Conservation (phyloP, 2,797 vertebrate genomes). For the Psittacula derbiana region DNA sequence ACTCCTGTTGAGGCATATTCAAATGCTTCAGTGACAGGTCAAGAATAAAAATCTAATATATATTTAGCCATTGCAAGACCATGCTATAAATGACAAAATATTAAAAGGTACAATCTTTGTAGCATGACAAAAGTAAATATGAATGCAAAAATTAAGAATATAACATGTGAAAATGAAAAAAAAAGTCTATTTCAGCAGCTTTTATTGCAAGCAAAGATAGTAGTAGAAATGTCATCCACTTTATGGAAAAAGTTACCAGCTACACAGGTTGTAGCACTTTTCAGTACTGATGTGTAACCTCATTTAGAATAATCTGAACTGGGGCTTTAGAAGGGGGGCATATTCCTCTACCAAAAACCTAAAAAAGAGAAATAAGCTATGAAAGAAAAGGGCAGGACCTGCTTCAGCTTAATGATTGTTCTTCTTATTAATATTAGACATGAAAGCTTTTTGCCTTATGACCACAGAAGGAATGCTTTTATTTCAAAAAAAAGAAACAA, state of each 20-base stretch:
- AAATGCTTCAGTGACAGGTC: not conserved
- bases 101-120: not conserved
- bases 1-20: not conserved
- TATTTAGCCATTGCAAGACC: not conserved
- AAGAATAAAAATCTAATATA: not conserved
- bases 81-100: not conserved
- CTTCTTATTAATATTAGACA: not conserved
- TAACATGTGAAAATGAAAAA: not conserved
- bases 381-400: not conserved
- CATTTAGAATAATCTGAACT: not conserved
- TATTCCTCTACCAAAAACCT: not conserved
- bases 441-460: not conserved
- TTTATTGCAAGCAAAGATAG: not conserved
- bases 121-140: not conserved
- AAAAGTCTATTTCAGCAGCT: not conserved
- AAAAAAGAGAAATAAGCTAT: not conserved
- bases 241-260: not conserved
- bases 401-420: not conserved
- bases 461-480: not conserved
- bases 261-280: not conserved
- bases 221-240: not conserved
- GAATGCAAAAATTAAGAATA: not conserved
- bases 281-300: not conserved
- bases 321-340: rapidly evolving
- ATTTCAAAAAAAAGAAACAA: not conserved